These are phyloP conservation scores for Zhuqinia jingwanae DNA, from an alignment of 2,888 invertebrate genomes.

Conservation along the genomic window DNA sequence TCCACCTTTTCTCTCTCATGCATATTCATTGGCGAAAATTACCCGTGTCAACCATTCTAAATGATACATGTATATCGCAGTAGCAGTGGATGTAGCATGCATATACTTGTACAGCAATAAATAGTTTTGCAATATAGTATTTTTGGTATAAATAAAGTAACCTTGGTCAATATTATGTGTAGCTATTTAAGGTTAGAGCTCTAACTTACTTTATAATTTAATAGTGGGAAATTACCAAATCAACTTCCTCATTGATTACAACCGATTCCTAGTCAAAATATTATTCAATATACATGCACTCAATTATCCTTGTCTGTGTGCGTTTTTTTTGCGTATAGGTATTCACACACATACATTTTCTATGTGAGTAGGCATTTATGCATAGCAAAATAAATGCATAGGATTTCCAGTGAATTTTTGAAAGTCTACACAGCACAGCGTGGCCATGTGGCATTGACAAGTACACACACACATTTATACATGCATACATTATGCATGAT, in stretches of 20 bases:
- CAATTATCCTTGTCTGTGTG: slow-evolving; percentile 52
- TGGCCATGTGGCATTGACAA: slow-evolving; percentile 40
- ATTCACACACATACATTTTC: background rate
- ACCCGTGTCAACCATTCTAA: slow-evolving; percentile 64
- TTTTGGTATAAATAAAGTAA: background rate
- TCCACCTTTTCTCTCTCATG: slow-evolving; percentile 55
- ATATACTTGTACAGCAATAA: background rate
- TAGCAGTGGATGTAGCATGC: background rate
- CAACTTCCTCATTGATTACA: slow-evolving; percentile 70
- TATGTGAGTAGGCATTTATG: background rate
- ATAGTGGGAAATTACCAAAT: slow-evolving; percentile 69
- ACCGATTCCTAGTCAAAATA: slow-evolving; percentile 72
- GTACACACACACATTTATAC: slow-evolving; percentile 15
- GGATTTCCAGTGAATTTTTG: slow-evolving; percentile 1
- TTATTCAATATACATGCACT: slow-evolving; percentile 66
- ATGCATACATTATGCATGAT: slow-evolving; percentile 42
- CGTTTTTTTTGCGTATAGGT: background rate
- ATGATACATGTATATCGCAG: slow-evolving; percentile 31
- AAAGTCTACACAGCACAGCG: background rate
- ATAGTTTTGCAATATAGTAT: background rate
- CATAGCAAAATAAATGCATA: slow-evolving; percentile 6
- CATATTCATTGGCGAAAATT: slow-evolving; percentile 72
- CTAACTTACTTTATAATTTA: slow-evolving; percentile 68
- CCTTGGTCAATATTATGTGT: background rate
- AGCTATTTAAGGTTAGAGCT: slow-evolving; percentile 48